phyloP scores from a whole-genome alignment of 1,140 invertebrate genomes.

The Colletes gigas region DNA sequence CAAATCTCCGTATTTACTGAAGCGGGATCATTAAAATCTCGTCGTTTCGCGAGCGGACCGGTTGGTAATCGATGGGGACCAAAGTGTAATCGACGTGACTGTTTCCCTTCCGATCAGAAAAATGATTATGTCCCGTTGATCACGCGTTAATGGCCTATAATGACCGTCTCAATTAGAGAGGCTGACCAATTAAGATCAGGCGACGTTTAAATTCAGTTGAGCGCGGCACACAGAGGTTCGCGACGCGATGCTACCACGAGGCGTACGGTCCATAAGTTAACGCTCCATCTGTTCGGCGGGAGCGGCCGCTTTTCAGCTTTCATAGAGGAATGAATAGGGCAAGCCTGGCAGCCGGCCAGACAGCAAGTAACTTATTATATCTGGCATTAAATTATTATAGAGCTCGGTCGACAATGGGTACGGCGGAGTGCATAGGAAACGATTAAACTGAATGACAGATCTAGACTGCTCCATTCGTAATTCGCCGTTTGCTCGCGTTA shows the following conservation, averaged over 20 bases:
- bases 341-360: constrained; percentile 77
- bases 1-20: no score
- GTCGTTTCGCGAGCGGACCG: not conserved
- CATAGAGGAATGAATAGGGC: constrained; percentile 78
- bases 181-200: constrained; percentile 71
- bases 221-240: constrained; percentile 20
- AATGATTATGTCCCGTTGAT: constrained; percentile 46
- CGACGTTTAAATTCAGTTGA: constrained; percentile 68
- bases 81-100: constrained; percentile 26
- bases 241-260: constrained; percentile 48
- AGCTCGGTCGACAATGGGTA: constrained; percentile 77
- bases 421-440: constrained; percentile 80
- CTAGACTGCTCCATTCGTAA: constrained; percentile 58
- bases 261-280: constrained; percentile 77
- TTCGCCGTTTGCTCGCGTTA: constrained; percentile 47
- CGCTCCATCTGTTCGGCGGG: constrained; percentile 72
- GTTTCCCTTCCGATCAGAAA: constrained; percentile 6
- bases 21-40: not conserved
- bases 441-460: constrained; percentile 79
- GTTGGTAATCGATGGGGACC: no score
- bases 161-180: constrained; percentile 71
- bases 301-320: constrained; percentile 74
- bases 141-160: constrained; percentile 65
- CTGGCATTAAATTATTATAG: constrained; percentile 81
- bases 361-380: constrained; percentile 82